These are phyloP conservation scores for Anticlea derivata DNA, from an alignment of 2,888 invertebrate species.

Conservation along the genomic window DNA sequence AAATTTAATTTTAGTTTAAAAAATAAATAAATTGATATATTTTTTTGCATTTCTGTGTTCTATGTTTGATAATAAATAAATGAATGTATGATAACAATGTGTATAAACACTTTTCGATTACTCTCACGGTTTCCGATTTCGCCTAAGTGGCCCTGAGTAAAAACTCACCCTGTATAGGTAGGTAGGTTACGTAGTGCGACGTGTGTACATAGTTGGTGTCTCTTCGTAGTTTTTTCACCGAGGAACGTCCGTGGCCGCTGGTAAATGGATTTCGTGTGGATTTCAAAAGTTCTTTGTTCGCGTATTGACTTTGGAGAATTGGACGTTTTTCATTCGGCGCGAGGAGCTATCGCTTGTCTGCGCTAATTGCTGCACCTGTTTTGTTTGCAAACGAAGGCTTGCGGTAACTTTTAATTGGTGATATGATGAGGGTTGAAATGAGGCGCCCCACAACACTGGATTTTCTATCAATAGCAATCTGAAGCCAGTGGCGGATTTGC, in stretches of 20 bases:
- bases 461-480: too few relatives aligned
- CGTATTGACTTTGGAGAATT: slow-evolving; percentile 49
- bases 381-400: slow-evolving; percentile 10
- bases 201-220: slow-evolving; percentile 5
- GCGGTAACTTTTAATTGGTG: slow-evolving; percentile 4
- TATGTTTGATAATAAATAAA: too few relatives aligned
- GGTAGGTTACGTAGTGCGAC: not conserved
- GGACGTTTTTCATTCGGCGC: slow-evolving; percentile 37
- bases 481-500: too few relatives aligned
- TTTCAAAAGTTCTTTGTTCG: slow-evolving; percentile 50
- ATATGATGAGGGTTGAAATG: not conserved
- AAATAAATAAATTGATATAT: too few relatives aligned
- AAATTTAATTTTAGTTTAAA: too few relatives aligned
- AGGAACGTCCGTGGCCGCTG: slow-evolving; percentile 40
- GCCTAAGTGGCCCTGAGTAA: too few relatives aligned
- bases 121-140: too few relatives aligned
- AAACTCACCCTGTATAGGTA: too few relatives aligned
- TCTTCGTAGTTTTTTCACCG: slow-evolving; percentile 41
- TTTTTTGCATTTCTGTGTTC: too few relatives aligned
- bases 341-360: slow-evolving; percentile 19
- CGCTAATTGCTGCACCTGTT: slow-evolving; percentile 21
- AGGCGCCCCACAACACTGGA: too few relatives aligned
- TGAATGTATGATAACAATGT: too few relatives aligned
- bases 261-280: slow-evolving; percentile 54
- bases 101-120: too few relatives aligned